Evolutionary conservation across 2,797 vertebrate genomes (phyloP).

Genomic region (Tamandua tetradactyla): DNA sequence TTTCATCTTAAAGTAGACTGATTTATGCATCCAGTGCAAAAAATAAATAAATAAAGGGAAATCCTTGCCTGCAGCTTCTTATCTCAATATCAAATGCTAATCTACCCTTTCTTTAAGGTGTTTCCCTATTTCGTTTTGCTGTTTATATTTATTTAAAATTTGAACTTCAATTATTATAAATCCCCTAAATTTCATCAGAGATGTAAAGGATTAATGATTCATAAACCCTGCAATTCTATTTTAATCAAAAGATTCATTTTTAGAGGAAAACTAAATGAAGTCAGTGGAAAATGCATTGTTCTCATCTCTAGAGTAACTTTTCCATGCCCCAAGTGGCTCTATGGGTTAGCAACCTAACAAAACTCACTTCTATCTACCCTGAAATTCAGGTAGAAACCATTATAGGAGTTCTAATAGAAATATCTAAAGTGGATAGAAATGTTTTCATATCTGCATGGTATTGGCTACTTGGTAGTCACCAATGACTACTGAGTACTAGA

Average conservation of each 20-base stretch:
- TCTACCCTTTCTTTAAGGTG: background rate
- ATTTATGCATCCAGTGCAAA: background rate
- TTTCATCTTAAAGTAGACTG: background rate
- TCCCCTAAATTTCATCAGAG: background rate
- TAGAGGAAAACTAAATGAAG: background rate
- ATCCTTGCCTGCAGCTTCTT: background rate
- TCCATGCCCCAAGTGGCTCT: background rate
- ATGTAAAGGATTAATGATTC: background rate
- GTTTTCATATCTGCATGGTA: background rate
- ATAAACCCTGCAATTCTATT: background rate
- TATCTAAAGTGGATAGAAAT: background rate
- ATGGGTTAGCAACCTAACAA: background rate
- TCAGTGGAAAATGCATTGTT: background rate
- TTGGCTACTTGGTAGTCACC: background rate
- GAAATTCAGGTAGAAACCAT: background rate
- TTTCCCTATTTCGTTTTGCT: background rate
- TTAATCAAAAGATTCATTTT: constrained; percentile 31
- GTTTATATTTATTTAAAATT: constrained; percentile 15
- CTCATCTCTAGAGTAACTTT: background rate
- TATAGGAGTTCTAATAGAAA: background rate
- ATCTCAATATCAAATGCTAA: background rate
- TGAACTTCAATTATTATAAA: background rate
- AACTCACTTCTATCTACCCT: background rate
- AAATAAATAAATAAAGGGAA: background rate
- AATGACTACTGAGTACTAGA: background rate